Conservation (phyloP, 2,113 vertebrate species). For the Trogon surrucura region DNA sequence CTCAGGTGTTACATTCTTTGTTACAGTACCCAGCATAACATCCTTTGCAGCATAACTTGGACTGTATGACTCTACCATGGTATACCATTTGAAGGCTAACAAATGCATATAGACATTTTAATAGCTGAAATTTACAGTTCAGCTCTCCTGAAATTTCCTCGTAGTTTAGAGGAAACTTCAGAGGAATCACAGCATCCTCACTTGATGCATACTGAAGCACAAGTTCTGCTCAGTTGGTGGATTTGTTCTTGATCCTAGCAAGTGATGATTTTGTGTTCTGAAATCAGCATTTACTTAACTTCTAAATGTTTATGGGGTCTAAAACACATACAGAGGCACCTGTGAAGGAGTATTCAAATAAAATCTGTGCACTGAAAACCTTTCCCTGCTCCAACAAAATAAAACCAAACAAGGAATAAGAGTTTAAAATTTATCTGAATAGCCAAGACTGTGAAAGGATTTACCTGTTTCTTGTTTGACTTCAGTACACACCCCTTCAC, state of each 20-base stretch:
- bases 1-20: neutral
- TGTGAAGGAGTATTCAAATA: neutral
- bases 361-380: neutral
- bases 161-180: neutral
- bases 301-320: neutral
- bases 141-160: neutral
- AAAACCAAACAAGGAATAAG: neutral
- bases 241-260: neutral
- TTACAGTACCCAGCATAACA: neutral
- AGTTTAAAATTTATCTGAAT: neutral
- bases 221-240: neutral
- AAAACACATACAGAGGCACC: neutral
- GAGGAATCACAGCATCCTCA: neutral
- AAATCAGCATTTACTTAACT: neutral
- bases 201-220: neutral
- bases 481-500: neutral
- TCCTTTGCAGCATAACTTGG: neutral
- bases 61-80: neutral
- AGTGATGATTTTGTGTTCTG: neutral
- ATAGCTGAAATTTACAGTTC: neutral
- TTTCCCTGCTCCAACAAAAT: neutral
- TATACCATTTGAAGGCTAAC: neutral
- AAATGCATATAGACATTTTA: neutral
- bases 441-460: neutral
- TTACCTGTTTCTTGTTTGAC: neutral